Evolutionary conservation across 2,113 vertebrate species (phyloP), one percentile per base, ranked within the genome.

Genomic region (Pluvianellus socialis): DNA sequence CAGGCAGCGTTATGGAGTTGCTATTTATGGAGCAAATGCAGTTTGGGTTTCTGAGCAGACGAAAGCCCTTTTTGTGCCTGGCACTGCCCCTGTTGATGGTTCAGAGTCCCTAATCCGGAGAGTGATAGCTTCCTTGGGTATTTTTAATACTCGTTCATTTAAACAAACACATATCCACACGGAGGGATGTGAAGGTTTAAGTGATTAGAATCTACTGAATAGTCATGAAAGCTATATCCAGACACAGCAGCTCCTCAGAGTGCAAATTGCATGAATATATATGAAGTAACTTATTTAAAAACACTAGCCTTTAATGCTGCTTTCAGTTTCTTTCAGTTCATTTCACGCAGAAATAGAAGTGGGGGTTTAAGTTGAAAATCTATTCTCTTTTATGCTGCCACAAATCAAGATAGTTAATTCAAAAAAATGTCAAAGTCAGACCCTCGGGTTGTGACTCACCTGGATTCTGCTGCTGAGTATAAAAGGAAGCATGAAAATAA

Each of bases 151-250:
- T 8, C 15, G 24, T 79, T 88, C 62, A 7, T 86, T 91, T 75
- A 83, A 75, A 86, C 72, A 89, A 89, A 92, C 88, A 61, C 56
- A 53, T 35, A 71, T 44, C 76, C 91, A 70, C 91, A 86, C 21
- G 91, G 67, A 89, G 30, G 35, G 56, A 61, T 71, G 76, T 55
- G 91, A 75, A 89, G 21, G 52, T 92, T 89, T 44, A 75, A 93
- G 33, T 79, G 91, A 95, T 96, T 93, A 91, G 85, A 91, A 92
- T 74, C 93, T 95, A 63, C 85, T 95, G 91, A 86, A 92, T 95
- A 95, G 85, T 96, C 93, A 96, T 96, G 93, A 92, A 93, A 79
- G 73, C 72, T 93, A 89, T 79, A 88, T 88, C 70, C 75, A 93
- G 90, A n/a, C 95, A 63, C 70, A 71, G 90, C 81, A 71, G 67